Percentiles rank a stretch among this genome's conserved stretches.
phyloP scores from a whole-genome alignment of 2,113 vertebrate species.

The Leucopsar rothschildi region DNA sequence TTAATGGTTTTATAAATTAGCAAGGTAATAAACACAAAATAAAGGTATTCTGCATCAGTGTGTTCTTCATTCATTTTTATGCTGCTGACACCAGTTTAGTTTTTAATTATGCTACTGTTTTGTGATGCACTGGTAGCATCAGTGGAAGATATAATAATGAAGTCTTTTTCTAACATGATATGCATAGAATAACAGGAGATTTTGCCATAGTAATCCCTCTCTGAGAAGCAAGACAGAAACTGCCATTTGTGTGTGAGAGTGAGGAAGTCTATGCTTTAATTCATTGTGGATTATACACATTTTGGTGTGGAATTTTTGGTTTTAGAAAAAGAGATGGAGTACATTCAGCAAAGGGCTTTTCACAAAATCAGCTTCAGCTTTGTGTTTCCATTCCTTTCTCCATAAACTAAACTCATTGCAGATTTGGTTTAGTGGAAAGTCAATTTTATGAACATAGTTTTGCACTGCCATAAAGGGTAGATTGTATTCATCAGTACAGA shows the following conservation, averaged over 20 bases:
- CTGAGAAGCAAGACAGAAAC: not conserved
- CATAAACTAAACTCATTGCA: not conserved
- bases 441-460: not conserved
- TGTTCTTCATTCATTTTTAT: not conserved
- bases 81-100: not conserved
- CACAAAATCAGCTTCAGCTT: not conserved
- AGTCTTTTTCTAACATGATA: not conserved
- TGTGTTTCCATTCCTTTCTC: not conserved
- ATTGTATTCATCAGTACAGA: not conserved
- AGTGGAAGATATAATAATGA: not conserved
- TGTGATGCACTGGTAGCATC: not conserved
- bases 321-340: not conserved
- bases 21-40: not conserved
- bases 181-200: not conserved
- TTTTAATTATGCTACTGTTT: slow-evolving; percentile 1
- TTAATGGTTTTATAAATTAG: slow-evolving; percentile 1
- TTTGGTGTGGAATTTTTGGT: not conserved
- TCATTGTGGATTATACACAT: not conserved
- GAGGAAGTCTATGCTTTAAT: not conserved
- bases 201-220: not conserved
- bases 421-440: not conserved
- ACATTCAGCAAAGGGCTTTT: not conserved
- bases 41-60: not conserved
- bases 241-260: not conserved
- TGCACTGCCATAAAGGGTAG: not conserved